A percentile compares a stretch with the other conserved stretches of the same genome.
phyloP scores from a whole-genome alignment of 2,797 vertebrate genomes.

The Otus scops region DNA sequence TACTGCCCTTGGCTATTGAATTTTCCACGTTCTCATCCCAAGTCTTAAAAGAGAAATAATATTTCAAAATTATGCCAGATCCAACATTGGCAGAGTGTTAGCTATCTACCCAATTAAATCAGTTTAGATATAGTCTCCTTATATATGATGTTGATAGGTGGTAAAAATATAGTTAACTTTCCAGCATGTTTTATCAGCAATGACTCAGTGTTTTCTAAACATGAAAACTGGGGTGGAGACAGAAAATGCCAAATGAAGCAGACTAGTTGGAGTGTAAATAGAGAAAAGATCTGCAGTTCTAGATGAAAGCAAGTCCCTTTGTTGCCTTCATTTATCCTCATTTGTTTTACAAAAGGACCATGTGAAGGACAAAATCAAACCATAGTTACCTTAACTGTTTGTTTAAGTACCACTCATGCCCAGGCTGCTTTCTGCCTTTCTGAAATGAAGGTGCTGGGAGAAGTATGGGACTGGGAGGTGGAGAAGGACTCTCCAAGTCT shows the following conservation, averaged over 20 bases:
- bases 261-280: neutral
- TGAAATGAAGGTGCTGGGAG: neutral
- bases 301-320: neutral
- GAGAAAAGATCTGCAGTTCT: neutral
- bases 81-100: neutral
- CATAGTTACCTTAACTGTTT: neutral
- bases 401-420: neutral
- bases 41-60: neutral
- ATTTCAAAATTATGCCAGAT: neutral
- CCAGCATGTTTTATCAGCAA: neutral
- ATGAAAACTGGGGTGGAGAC: neutral
- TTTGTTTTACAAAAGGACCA: neutral
- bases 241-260: neutral
- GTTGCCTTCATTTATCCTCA: neutral
- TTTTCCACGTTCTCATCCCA: neutral
- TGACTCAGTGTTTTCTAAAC: neutral
- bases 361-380: neutral
- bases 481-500: neutral
- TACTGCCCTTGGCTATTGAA: neutral
- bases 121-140: neutral
- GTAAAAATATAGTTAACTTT: neutral
- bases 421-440: neutral
- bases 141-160: neutral
- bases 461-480: neutral
- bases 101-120: accelerated